Base-by-base conservation (phyloP, 2,888 invertebrate species). In the Cephus sareptanus region DNA sequence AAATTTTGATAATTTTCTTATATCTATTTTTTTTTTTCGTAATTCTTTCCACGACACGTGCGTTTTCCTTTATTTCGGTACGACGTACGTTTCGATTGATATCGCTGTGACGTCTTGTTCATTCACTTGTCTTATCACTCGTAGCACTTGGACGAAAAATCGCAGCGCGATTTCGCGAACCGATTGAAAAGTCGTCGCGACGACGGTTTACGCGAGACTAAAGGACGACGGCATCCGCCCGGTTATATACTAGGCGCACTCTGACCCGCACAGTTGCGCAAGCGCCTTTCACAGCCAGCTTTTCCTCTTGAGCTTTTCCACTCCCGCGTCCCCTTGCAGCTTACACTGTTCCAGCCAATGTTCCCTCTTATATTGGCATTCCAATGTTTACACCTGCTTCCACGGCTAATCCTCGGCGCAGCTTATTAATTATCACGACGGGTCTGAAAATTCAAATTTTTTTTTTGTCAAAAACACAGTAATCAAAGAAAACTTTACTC, bases 201-300 rank as follows among this genome's bases (percentile, higher is more conserved):
- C 87, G 87, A 86, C 56, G 87, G 85, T 88, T 87, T 87, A 86
- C 90, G 90, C 89, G 85, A 89, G 86, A 90, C 90, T 90, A 86
- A 89, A 88, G 88, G 85, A 87, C 88, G 89, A 86, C 84, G 89
- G 89, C 89, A 89, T 88, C 89, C 90, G 89, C 90, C 90, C 90
- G 89, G 89, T 90, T 90, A 90, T 90, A 90, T 90, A 90, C 89
- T 89, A 89, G 84, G 88, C 89, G 87, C 90, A 89, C 89, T 90
- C 87, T 89, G 90, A 90, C 90, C 90, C 89, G 90, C 90, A 89
- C 89, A 89, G 88, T 87, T 88, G 89, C 90, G 90, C 90, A 89
- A 86, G 90, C 90, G 90, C 90, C 56, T 23, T 23, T 56, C 9
- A 85, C 85, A 85, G 83, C 80, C 79, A 79, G 79, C 82, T 80